A percentile compares a stretch with the other conserved stretches of the same genome.
Evolutionary conservation across 37 sponge, comb jelly and placozoan species (phyloP).

Genomic region (Oopsacas minuta): DNA sequence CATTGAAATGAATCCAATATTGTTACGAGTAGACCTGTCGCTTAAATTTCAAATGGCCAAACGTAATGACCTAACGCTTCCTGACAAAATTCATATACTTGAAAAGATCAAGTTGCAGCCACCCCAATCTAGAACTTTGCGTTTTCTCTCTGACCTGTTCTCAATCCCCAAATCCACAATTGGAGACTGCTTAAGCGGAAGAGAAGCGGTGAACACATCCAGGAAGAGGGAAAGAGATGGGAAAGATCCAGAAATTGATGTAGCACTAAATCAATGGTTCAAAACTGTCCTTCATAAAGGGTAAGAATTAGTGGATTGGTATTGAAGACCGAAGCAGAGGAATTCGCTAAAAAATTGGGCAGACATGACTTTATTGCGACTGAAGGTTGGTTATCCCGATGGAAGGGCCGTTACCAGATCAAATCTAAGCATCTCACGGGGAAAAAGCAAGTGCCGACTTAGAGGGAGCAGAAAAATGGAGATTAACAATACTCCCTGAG

Average conservation of each 20-base stretch:
- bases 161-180: neutral
- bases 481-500: slow-evolving; percentile 15
- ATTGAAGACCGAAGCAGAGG: slow-evolving; percentile 10
- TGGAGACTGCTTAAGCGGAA: neutral
- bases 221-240: slow-evolving; percentile 7
- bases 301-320: slow-evolving; percentile 20
- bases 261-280: slow-evolving; percentile 9
- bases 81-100: slow-evolving; percentile 1
- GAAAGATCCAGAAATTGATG: neutral
- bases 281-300: neutral
- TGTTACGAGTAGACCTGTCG: too few relatives aligned
- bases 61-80: neutral
- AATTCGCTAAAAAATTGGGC: slow-evolving; percentile 19
- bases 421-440: neutral
- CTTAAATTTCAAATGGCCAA: too few relatives aligned
- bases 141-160: neutral
- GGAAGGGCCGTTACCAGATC: slow-evolving; percentile 6
- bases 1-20: neutral
- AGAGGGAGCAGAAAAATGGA: slow-evolving; percentile 4
- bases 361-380: neutral
- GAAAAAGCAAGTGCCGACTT: slow-evolving; percentile 3
- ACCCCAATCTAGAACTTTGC: neutral
- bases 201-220: neutral
- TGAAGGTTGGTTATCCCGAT: slow-evolving; percentile 10
- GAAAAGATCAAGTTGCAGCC: neutral